phyloP scores from a whole-genome alignment of 2,797 vertebrate species.

The Loris lydekkerianus region DNA sequence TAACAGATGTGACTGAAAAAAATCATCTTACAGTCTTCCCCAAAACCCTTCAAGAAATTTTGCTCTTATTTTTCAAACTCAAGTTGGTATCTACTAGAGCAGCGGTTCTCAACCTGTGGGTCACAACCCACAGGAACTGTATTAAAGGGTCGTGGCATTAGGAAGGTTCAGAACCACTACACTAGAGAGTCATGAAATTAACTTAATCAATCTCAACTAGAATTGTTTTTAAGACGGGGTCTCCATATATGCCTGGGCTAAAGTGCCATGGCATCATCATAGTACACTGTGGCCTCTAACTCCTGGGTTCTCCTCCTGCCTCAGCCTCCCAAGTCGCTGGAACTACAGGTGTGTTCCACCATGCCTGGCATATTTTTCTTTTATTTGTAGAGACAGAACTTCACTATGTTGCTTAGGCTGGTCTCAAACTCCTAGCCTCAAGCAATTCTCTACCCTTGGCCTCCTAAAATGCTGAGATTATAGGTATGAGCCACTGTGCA shows the following conservation, averaged over 20 bases:
- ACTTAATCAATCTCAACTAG: not conserved
- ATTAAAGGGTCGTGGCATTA: no score
- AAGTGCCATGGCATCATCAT: not conserved
- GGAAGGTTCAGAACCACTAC: no score
- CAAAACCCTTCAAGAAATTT: conserved; percentile 21
- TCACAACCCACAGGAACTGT: no score
- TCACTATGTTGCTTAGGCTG: not conserved
- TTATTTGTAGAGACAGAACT: not conserved
- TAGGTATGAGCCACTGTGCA: not conserved
- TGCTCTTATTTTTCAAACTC: not conserved
- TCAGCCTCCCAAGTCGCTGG: not conserved
- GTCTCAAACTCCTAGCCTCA: not conserved
- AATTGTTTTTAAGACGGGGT: not conserved
- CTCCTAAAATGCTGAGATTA: not conserved
- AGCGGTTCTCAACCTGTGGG: no score
- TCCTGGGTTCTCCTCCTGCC: not conserved
- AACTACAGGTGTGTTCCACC: not conserved
- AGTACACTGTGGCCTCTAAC: not conserved
- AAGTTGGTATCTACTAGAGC: not conserved
- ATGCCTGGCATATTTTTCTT: not conserved
- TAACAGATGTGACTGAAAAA: not conserved
- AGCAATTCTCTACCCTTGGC: not conserved
- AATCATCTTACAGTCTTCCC: not conserved
- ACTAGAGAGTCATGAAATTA: not conserved
- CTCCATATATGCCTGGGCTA: not conserved